Evolutionary conservation across 2,113 vertebrate species (phyloP), one percentile per base, ranked within the genome.

Genomic region (Spheniscus mendiculus): DNA sequence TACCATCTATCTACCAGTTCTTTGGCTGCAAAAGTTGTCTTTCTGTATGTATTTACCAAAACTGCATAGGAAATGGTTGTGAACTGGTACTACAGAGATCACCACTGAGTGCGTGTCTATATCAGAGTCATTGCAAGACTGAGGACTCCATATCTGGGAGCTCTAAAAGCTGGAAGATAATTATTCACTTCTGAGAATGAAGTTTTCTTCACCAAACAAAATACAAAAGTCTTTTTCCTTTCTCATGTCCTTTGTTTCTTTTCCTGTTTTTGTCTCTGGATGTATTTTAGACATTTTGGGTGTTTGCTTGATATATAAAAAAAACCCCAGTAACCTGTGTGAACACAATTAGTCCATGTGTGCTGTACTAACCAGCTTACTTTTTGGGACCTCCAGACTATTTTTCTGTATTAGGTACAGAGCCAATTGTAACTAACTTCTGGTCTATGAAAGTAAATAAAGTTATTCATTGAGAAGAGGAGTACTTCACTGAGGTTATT

Each of bases 341-440:
- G 18, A 93, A 36, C 9, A 76, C 1, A 53, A 11, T 32, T 49
- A n/a, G 16, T 6, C 5, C 7, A 52, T 11, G 10, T 36, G 13
- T 44, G 1, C 6, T 18, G 23, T 58, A 38, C 16, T 12, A 61
- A 65, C 3, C 2, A 67, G 12, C 1, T 55, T 62, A 34, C 1
- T 53, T 67, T 87, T 45, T 34, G 21, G 2, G 13, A 76, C 10
- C 6, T 36, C 23, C n/a, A 62, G 25, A 29, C 4, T 13, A 42
- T 47, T 83, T 52, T 47, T 71, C 12, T 85, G 11, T 5, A 20
- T 74, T 71, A 44, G 29, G 4, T 71, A 47, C 32, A 38, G 11
- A 65, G 4, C 4, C 10, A 53, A 23, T 44, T 55, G 45, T 49
- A 71, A 63, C 22, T 55, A 50, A 55, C 3, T 15, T 58, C 30